These are phyloP conservation scores for Apeira syringaria DNA, from an alignment of 2,888 invertebrate genomes.

Conservation along the genomic window DNA sequence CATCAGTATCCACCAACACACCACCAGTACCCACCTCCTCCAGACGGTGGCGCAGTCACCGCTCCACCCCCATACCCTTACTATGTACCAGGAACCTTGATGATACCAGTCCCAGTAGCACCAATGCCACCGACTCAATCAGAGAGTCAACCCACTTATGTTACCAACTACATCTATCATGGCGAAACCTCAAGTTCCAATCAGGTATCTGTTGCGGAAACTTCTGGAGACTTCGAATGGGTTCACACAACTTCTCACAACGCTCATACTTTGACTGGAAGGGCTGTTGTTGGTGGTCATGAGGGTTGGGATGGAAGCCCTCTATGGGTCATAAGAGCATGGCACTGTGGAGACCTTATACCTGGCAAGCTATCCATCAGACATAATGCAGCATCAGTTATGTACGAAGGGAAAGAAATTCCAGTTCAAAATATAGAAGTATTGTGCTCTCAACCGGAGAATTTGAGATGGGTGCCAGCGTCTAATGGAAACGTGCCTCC, in stretches of 20 bases:
- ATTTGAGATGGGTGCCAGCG: conserved; percentile 78
- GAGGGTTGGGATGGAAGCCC: conserved; percentile 79
- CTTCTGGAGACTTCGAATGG: conserved; percentile 71
- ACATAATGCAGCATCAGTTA: conserved; percentile 66
- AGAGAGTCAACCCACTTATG: conserved; percentile 55
- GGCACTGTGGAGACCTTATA: conserved; percentile 71
- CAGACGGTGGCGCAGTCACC: conserved; percentile 23
- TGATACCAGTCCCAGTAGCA: conserved; percentile 59
- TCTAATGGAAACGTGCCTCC: conserved; percentile 79
- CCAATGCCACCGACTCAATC: conserved; percentile 30
- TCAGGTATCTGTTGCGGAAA: conserved; percentile 58
- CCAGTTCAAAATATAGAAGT: conserved; percentile 75
- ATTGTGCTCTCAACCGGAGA: conserved; percentile 60
- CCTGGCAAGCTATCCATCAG: conserved; percentile 76
- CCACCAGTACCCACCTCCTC: conserved; percentile 25
- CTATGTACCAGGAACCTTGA: conserved; percentile 64
- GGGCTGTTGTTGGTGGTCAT: conserved; percentile 72
- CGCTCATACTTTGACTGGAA: conserved; percentile 57
- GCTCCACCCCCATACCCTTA: conserved; percentile 52
- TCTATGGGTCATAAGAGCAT: conserved; percentile 72
- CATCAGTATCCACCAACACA: conserved; percentile 29
- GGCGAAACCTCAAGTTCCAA: conserved; percentile 54
- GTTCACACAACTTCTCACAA: conserved; percentile 63
- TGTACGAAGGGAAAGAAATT: conserved; percentile 68
- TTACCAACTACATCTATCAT: conserved; percentile 74